Evolutionary conservation across 2,888 invertebrate genomes (phyloP), one percentile per base, ranked within the genome.

Genomic region (Diaperis boleti): DNA sequence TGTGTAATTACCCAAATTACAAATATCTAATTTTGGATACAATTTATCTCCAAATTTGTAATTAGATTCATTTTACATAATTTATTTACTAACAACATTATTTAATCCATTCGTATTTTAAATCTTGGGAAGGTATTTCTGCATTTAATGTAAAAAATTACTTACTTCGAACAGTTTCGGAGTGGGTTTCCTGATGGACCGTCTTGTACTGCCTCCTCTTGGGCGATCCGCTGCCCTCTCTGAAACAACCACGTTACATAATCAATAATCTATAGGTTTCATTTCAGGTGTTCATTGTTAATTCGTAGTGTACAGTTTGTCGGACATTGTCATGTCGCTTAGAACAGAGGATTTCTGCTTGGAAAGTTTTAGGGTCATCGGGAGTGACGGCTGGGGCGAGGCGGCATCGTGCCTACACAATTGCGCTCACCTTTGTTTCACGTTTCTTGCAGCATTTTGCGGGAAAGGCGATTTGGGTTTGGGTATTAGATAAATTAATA

Each of bases 151-250:
- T 7, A n/a, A n/a, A n/a, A n/a, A n/a, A 35, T 5, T 3, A 75
- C 82, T 82, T 77, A 84, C 84, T 82, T 74, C 81, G 83, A 10
- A 83, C 71, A 14, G 82, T 83, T 74, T 84, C 83, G 63, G 82
- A 81, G 7, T 81, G 80, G 3, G 80, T 81, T 72, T 83, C 83
- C 66, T 83, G 83, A 22, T 83, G 79, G 26, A 82, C 79, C 64
- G 78, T 79, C 55, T 69, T 75, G 64, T 76, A 79, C 62, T 79
- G 79, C 39, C 83, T 82, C 71, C 84, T 78, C 74, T 84, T 85
- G 6, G 89, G 89, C 47, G 90, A 89, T 76, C 86, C 85, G 72
- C 84, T 85, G 74, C 83, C 83, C 81, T 11, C 10, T 3, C 90
- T 90, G 85, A 59, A 80, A 84, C 80, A 79, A 80, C 17, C 15